A percentile compares a stretch with the other conserved stretches of the same genome.
phyloP scores from a whole-genome alignment of 2,797 vertebrate genomes.

The Xyrichtys novacula region DNA sequence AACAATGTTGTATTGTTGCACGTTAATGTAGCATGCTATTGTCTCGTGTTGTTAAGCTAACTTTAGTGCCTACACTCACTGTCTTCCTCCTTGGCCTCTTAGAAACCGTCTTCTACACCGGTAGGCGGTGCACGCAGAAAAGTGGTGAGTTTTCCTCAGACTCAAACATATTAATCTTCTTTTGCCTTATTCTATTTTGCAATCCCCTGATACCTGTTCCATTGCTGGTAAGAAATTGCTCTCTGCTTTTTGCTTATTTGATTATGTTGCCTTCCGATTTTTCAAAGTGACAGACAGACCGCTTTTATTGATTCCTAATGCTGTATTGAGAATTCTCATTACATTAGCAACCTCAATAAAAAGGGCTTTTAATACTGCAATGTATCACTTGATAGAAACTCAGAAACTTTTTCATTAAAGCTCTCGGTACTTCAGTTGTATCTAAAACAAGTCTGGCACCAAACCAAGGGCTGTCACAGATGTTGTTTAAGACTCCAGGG shows the following conservation, averaged over 20 bases:
- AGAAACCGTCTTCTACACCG: slow-evolving; percentile 82
- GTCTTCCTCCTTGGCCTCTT: slow-evolving; percentile 53
- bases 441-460: slow-evolving; percentile 30
- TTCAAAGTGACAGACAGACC: slow-evolving; percentile 60
- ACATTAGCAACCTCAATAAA: slow-evolving; percentile 66
- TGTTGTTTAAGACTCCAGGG: slow-evolving; percentile 42
- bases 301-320: slow-evolving; percentile 66
- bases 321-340: slow-evolving; percentile 61
- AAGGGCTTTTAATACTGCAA: slow-evolving; percentile 56
- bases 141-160: slow-evolving; percentile 74
- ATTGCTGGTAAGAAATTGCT: slow-evolving; percentile 73
- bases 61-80: slow-evolving; percentile 37
- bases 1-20: slow-evolving; percentile 53
- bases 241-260: slow-evolving; percentile 62
- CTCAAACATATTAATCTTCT: slow-evolving; percentile 64
- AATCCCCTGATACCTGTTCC: slow-evolving; percentile 62
- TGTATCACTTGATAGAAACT: slow-evolving; percentile 54
- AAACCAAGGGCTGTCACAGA: slow-evolving; percentile 45
- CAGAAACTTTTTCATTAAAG: slow-evolving; percentile 27
- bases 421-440: slow-evolving; percentile 28
- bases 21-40: slow-evolving; percentile 22
- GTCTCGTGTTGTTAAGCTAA: slow-evolving; percentile 25
- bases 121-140: slow-evolving; percentile 71
- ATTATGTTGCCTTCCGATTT: slow-evolving; percentile 65
- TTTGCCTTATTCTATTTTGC: slow-evolving; percentile 60